Conservation (phyloP, 1,140 invertebrate genomes). For the Drosophila littoralis region DNA sequence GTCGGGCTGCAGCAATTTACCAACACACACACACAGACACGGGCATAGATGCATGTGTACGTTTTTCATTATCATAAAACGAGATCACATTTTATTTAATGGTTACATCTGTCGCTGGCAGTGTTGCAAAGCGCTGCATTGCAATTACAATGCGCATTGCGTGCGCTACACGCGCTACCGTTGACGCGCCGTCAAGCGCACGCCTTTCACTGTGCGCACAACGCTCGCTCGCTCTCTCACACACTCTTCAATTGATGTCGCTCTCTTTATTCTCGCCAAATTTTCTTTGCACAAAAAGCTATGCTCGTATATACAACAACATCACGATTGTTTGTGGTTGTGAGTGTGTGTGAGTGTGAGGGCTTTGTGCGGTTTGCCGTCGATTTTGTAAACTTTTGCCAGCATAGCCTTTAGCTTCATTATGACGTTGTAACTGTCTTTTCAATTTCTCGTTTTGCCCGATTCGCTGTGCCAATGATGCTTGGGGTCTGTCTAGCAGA, state of each 20-base stretch:
- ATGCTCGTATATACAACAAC: constrained; percentile 49
- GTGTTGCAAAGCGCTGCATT: constrained; percentile 55
- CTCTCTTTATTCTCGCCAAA: constrained; percentile 41
- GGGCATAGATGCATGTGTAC: not conserved
- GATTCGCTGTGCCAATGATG: constrained; percentile 75
- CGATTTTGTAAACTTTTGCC: constrained; percentile 70
- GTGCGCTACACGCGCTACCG: constrained; percentile 54
- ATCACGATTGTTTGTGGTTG: constrained; percentile 52
- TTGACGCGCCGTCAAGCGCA: constrained; percentile 52
- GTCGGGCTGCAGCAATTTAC: constrained; percentile 20
- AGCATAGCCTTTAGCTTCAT: constrained; percentile 60
- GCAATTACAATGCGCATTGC: constrained; percentile 46
- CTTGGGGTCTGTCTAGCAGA: constrained; percentile 54
- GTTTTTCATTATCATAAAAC: constrained; percentile 65
- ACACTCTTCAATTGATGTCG: not conserved
- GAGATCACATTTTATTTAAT: constrained; percentile 51
- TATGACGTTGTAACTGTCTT: constrained; percentile 81
- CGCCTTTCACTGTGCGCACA: constrained; percentile 50
- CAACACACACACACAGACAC: not conserved
- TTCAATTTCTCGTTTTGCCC: constrained; percentile 82
- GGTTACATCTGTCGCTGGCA: constrained; percentile 59
- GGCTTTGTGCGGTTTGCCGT: constrained; percentile 67
- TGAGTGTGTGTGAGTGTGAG: constrained; percentile 45
- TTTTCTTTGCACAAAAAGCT: constrained; percentile 40
- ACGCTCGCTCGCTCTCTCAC: constrained; percentile 8